A percentile compares a stretch with the other conserved stretches of the same genome.
phyloP scores from a whole-genome alignment of 2,797 vertebrate species.

The Octomys mimax region DNA sequence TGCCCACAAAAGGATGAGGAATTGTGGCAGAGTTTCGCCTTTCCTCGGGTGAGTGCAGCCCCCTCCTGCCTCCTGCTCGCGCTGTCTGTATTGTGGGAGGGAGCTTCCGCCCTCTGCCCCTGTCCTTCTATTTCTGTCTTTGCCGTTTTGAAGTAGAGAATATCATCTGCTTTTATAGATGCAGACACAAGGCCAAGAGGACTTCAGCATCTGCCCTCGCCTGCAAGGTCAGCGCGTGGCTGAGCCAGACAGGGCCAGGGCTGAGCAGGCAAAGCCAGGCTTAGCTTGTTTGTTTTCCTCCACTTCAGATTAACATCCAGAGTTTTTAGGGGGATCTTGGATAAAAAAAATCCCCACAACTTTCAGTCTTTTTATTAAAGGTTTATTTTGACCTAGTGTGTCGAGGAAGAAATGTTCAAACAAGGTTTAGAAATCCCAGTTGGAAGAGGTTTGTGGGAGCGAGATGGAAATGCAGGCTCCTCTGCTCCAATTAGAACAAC shows the following conservation, averaged over 20 bases:
- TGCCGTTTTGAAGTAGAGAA: not conserved
- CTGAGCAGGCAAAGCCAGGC: fast-evolving
- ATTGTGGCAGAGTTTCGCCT: not conserved
- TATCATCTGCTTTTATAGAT: not conserved
- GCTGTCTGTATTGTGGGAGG: fast-evolving
- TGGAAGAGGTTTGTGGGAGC: constrained; percentile 31
- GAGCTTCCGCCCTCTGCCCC: not conserved
- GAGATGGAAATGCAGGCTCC: constrained; percentile 55
- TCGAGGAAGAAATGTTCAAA: not conserved
- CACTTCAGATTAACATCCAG: not conserved
- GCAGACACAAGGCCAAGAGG: not conserved
- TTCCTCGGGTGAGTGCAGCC: fast-evolving
- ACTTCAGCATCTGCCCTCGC: not conserved
- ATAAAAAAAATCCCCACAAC: not conserved
- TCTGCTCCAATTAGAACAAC: constrained; percentile 58
- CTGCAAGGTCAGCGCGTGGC: not conserved
- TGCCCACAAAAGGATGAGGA: too few species aligned
- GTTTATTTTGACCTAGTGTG: constrained; percentile 45
- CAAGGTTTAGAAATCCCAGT: not conserved
- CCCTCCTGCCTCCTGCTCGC: fast-evolving
- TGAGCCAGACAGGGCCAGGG: not conserved
- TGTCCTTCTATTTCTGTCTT: not conserved
- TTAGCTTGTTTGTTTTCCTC: not conserved
- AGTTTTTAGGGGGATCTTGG: not conserved
- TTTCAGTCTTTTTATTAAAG: constrained; percentile 41